These are phyloP conservation scores for Lytechinus variegatus DNA, from an alignment of 35 echinoderm and acorn worm genomes.

Conservation along the genomic window DNA sequence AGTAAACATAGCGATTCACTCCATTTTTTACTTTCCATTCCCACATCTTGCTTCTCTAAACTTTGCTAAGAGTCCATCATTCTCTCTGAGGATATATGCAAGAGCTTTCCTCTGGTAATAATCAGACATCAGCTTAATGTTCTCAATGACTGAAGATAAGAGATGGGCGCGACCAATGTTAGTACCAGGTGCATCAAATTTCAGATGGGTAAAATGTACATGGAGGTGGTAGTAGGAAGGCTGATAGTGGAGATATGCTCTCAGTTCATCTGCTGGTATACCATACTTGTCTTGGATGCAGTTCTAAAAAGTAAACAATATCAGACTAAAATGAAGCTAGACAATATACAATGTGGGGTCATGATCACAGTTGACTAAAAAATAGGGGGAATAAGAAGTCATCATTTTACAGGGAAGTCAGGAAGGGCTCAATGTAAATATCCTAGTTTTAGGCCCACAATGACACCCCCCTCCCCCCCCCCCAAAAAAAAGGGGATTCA, in stretches of 20 bases:
- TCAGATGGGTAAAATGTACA: constrained; percentile 88
- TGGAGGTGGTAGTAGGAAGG: constrained; percentile 98
- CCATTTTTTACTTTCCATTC: background rate
- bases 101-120: constrained; percentile 92
- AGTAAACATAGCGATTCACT: background rate
- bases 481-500: too few species aligned
- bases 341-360: too few species aligned
- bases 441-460: too few species aligned
- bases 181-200: constrained; percentile 79
- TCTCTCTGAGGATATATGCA: constrained; percentile 76
- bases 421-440: too few species aligned
- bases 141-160: constrained; percentile 82
- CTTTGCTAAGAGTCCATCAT: constrained; percentile 69
- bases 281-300: constrained; percentile 76
- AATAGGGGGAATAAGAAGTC: too few species aligned
- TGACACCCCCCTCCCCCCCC: too few species aligned
- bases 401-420: too few species aligned
- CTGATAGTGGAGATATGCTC: constrained; percentile 93
- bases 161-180: constrained; percentile 78
- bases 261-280: constrained; percentile 66
- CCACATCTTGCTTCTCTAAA: constrained; percentile 68
- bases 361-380: too few species aligned
- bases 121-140: constrained; percentile 80
- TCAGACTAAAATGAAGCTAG: background rate
- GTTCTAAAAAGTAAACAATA: constrained; percentile 53